Conservation (phyloP, 92 coral and sea anemone species). For the Porites cylindrica region DNA sequence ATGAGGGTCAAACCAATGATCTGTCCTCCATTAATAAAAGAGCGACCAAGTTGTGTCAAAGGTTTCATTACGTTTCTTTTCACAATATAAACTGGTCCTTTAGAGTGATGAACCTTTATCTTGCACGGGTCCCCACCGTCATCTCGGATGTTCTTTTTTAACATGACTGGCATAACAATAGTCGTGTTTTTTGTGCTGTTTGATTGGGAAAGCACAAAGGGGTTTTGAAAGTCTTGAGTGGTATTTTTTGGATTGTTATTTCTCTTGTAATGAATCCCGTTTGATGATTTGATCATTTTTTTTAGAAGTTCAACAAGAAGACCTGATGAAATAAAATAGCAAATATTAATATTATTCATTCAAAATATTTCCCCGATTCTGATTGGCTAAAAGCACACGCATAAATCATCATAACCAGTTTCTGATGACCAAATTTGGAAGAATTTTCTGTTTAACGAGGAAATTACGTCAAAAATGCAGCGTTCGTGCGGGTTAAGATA, state of each 20-base stretch:
- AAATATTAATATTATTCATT: too few relatives aligned
- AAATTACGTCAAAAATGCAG: too few relatives aligned
- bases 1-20: slow-evolving; percentile 89
- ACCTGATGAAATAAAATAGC: neutral
- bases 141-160: slow-evolving; percentile 11
- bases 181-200: slow-evolving; percentile 35
- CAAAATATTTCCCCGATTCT: too few relatives aligned
- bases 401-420: too few relatives aligned
- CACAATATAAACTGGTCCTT: slow-evolving; percentile 69
- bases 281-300: neutral
- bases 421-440: too few relatives aligned
- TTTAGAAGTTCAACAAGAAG: slow-evolving; percentile 24
- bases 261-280: slow-evolving; percentile 8
- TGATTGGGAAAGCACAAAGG: neutral
- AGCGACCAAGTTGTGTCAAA: slow-evolving; percentile 80
- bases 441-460: too few relatives aligned
- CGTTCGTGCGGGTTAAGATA: too few relatives aligned
- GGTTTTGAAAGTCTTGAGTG: slow-evolving; percentile 2
- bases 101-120: slow-evolving; percentile 50
- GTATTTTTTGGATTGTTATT: neutral
- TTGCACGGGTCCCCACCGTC: neutral
- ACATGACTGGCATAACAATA: slow-evolving; percentile 56
- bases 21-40: slow-evolving; percentile 91
- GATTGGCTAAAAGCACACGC: too few relatives aligned
- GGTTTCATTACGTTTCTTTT: slow-evolving; percentile 77